A percentile compares a stretch with the other conserved stretches of the same genome.
Conservation (phyloP, 2,113 vertebrate genomes). For the Dasypus novemcinctus region DNA sequence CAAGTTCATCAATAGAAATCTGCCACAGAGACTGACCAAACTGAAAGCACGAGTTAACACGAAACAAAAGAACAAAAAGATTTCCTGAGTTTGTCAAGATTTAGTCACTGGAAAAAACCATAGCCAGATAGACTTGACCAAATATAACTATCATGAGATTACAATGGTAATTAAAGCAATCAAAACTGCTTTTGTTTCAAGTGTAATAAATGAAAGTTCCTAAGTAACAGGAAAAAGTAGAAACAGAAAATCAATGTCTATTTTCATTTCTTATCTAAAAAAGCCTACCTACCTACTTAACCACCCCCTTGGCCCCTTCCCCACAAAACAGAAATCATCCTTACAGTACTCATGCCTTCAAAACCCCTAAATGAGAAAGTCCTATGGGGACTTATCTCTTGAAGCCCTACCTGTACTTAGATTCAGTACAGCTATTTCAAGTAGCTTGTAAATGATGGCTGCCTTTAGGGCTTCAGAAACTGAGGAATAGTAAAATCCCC, state of each 20-base stretch:
- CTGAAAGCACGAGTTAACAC: slow-evolving; percentile 11
- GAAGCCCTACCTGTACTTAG: background rate
- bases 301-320: too few relatives aligned
- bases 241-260: slow-evolving; percentile 16
- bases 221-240: slow-evolving; percentile 31
- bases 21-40: slow-evolving; percentile 29
- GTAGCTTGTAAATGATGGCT: background rate
- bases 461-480: slow-evolving; percentile 60
- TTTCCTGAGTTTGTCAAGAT: slow-evolving; percentile 6
- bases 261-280: slow-evolving; percentile 6
- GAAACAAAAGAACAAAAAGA: slow-evolving; percentile 45
- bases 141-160: background rate
- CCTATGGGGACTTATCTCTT: background rate
- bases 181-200: slow-evolving; percentile 13
- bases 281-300: slow-evolving; percentile 9
- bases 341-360: background rate
- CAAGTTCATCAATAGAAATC: slow-evolving; percentile 51
- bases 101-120: slow-evolving; percentile 49
- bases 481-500: slow-evolving; percentile 58
- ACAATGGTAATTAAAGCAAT: background rate
- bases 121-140: slow-evolving; percentile 13
- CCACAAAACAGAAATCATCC: background rate
- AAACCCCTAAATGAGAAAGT: background rate
- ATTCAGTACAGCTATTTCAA: background rate
- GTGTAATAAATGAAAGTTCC: background rate